These are phyloP conservation scores for Callosobruchus maculatus DNA, from an alignment of 2,888 invertebrate genomes.

Conservation along the genomic window DNA sequence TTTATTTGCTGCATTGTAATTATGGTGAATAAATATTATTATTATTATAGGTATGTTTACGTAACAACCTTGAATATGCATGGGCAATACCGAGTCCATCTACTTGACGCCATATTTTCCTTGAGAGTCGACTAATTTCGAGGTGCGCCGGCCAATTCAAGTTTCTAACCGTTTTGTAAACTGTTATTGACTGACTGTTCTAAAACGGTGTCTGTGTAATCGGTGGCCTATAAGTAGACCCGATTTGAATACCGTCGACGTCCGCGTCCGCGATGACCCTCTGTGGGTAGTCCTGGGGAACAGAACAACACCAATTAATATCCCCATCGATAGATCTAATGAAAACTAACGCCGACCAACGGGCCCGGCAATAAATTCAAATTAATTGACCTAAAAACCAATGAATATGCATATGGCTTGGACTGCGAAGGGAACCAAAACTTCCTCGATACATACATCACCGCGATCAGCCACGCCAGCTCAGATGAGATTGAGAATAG, in stretches of 20 bases:
- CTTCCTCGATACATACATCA: slow-evolving; percentile 11
- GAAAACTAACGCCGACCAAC: not conserved
- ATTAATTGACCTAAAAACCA: slow-evolving; percentile 14
- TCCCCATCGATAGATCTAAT: not conserved
- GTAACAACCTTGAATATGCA: no score
- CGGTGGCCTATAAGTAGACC: not conserved
- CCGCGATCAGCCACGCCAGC: not conserved
- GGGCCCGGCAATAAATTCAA: slow-evolving; percentile 1
- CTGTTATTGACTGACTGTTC: not conserved
- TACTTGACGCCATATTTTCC: no score
- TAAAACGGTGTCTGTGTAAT: not conserved
- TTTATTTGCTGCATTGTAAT: no score
- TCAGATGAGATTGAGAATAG: slow-evolving; percentile 15
- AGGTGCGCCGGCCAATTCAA: no score
- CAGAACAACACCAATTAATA: not conserved
- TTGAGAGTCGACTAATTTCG: no score
- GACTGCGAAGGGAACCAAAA: slow-evolving; percentile 4
- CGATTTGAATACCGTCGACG: not conserved
- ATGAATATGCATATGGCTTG: slow-evolving; percentile 12
- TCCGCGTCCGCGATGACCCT: not conserved
- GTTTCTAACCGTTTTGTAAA: no score
- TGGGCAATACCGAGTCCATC: no score
- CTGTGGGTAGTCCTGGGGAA: not conserved
- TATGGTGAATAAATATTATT: no score
- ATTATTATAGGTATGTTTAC: no score